Percentiles rank a stretch among this genome's conserved stretches.
phyloP scores from a whole-genome alignment of 2,888 invertebrate species.

The Perizoma affinitatum region DNA sequence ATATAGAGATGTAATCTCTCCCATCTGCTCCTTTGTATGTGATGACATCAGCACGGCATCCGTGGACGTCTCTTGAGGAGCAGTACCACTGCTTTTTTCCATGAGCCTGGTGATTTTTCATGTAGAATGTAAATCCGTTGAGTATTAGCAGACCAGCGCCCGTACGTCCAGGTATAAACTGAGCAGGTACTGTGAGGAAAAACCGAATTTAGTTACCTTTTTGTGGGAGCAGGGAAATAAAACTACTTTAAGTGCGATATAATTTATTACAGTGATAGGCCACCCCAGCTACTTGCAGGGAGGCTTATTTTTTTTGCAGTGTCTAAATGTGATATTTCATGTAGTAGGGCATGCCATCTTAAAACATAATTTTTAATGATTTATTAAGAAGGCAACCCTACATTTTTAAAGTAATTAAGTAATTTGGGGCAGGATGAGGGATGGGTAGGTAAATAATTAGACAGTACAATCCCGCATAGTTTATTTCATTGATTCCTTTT shows the following conservation, averaged over 20 bases:
- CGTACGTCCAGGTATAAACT: constrained; percentile 76
- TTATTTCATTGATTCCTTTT: constrained; percentile 10
- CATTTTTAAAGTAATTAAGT: too few relatives aligned
- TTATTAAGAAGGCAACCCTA: constrained; percentile 16
- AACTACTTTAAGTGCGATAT: constrained; percentile 29
- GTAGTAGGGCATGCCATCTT: constrained; percentile 6
- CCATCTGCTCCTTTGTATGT: constrained; percentile 75
- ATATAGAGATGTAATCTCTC: constrained; percentile 76
- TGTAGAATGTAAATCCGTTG: constrained; percentile 78
- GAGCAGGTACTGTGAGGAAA: constrained; percentile 71
- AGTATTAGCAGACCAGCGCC: constrained; percentile 74
- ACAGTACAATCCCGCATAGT: constrained; percentile 27
- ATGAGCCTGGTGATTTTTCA: constrained; percentile 80
- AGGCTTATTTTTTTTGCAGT: background rate
- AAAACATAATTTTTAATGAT: background rate
- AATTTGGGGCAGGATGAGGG: constrained; percentile 12
- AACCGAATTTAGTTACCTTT: constrained; percentile 40
- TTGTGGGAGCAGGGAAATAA: constrained; percentile 35
- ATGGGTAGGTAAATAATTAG: constrained; percentile 26
- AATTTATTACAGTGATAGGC: constrained; percentile 14
- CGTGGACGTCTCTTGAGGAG: constrained; percentile 75
- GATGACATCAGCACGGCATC: constrained; percentile 77
- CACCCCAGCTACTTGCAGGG: background rate
- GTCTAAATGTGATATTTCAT: background rate
- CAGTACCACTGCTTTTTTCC: constrained; percentile 81